Percentiles rank a stretch among this genome's conserved stretches.
phyloP scores from a whole-genome alignment of 2,113 vertebrate species.

The Copsychus sechellarum region DNA sequence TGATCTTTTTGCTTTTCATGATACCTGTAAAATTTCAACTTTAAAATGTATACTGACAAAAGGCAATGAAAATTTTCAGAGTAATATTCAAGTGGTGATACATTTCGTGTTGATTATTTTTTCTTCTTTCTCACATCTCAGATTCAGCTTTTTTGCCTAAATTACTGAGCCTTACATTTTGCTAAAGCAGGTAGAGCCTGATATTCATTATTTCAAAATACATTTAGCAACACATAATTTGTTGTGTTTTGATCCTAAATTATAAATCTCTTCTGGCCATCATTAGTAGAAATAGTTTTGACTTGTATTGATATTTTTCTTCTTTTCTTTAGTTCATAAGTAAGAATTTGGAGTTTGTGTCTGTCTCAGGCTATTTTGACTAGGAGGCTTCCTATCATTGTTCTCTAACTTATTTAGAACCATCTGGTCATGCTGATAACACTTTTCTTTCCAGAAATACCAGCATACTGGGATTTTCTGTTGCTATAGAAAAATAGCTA shows the following conservation, averaged over 20 bases:
- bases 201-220: background rate
- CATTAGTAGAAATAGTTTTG: background rate
- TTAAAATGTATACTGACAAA: background rate
- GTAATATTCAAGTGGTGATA: background rate
- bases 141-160: background rate
- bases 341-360: background rate
- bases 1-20: background rate
- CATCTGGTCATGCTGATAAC: background rate
- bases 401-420: background rate
- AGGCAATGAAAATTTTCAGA: background rate
- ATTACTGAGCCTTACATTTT: background rate
- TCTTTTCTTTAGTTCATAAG: background rate
- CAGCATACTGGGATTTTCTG: background rate
- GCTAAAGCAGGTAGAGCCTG: background rate
- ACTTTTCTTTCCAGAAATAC: background rate
- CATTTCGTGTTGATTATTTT: background rate
- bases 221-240: background rate
- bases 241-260: background rate
- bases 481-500: background rate
- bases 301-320: background rate
- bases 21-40: background rate
- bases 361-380: background rate
- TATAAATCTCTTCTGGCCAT: background rate
- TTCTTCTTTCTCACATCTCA: background rate
- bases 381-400: background rate